phyloP scores from a whole-genome alignment of 2,797 vertebrate species.

The Luscinia megarhynchos region DNA sequence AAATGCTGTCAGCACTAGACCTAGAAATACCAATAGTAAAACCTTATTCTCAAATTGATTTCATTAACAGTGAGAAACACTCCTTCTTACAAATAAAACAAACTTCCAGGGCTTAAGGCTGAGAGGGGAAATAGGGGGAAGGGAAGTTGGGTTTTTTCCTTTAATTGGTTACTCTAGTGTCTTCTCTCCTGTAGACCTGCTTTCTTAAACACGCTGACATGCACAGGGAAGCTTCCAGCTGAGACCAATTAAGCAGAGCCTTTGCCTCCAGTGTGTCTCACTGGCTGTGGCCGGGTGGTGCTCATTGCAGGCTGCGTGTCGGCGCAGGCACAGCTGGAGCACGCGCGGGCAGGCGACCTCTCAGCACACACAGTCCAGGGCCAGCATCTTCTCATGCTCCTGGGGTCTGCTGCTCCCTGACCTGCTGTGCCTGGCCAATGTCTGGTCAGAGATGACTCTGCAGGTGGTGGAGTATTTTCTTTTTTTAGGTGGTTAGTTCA shows the following conservation, averaged over 20 bases:
- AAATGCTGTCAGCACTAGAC: constrained; percentile 12
- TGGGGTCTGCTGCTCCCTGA: not conserved
- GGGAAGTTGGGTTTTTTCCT: not conserved
- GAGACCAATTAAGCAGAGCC: constrained; percentile 38
- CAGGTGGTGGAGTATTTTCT: not conserved
- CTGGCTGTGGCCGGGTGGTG: not conserved
- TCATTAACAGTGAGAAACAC: not conserved
- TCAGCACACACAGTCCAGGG: not conserved
- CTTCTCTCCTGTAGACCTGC: not conserved
- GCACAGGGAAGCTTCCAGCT: constrained; percentile 25
- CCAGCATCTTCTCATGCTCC: not conserved
- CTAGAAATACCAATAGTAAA: constrained; percentile 28
- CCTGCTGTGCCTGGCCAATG: not conserved
- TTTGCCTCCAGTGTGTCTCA: not conserved
- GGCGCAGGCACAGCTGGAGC: not conserved
- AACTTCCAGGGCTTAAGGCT: not conserved
- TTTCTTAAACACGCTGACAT: not conserved
- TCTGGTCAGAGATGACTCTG: not conserved
- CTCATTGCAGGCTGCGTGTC: accelerated
- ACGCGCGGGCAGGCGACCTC: not conserved
- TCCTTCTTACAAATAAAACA: constrained; percentile 27
- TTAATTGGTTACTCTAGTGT: constrained; percentile 9
- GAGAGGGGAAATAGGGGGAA: not conserved
- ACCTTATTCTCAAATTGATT: not conserved
- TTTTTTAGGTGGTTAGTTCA: not conserved